phyloP scores from a whole-genome alignment of 2,888 invertebrate species.

The Cryptus armator region DNA sequence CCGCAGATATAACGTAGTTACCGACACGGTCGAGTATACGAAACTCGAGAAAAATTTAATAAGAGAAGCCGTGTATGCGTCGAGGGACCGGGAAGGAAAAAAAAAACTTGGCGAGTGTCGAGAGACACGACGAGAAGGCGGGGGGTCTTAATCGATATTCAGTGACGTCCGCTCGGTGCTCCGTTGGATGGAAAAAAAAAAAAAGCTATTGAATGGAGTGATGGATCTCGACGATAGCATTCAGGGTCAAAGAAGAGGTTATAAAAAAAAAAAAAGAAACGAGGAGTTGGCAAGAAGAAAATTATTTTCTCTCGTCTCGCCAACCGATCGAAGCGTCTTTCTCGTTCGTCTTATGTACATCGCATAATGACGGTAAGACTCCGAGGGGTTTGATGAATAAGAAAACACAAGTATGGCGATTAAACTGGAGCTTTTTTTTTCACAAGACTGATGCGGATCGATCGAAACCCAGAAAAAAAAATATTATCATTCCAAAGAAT shows the following conservation, averaged over 20 bases:
- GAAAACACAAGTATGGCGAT: too few species aligned
- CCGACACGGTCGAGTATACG: not conserved
- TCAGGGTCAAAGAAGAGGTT: not conserved
- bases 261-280: slow-evolving; percentile 7
- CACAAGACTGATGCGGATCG: too few species aligned
- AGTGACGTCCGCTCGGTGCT: not conserved
- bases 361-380: not conserved
- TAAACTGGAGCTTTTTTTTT: too few species aligned
- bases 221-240: slow-evolving; percentile 33
- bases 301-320: slow-evolving; percentile 12
- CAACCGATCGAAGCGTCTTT: not conserved
- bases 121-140: not conserved
- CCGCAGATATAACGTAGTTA: not conserved
- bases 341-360: not conserved
- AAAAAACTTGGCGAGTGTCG: slow-evolving; percentile 7
- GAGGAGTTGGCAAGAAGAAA: not conserved
- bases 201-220: slow-evolving; percentile 27
- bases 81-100: not conserved
- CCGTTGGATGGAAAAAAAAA: not conserved
- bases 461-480: too few species aligned
- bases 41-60: slow-evolving; percentile 22
- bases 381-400: not conserved
- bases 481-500: too few species aligned
- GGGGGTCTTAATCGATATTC: slow-evolving; percentile 41
- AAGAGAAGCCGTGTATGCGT: slow-evolving; percentile 4